Evolutionary conservation across 2,888 invertebrate species (phyloP).

Genomic region (Elegia similella): DNA sequence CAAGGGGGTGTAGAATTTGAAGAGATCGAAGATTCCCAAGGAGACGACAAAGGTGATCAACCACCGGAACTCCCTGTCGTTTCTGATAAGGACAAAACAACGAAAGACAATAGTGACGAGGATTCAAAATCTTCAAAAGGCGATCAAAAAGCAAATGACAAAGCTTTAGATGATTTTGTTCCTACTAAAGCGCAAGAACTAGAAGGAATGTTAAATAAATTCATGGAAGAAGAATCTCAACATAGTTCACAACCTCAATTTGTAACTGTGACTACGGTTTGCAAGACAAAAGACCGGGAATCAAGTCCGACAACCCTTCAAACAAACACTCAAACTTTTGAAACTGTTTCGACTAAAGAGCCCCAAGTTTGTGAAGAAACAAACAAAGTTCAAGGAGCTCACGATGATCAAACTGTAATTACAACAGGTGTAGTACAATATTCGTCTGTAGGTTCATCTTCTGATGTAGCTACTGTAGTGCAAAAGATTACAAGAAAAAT

Average conservation of each 20-base stretch:
- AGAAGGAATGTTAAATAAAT: slow-evolving; percentile 45
- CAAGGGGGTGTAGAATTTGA: slow-evolving; percentile 73
- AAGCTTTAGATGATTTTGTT: slow-evolving; percentile 26
- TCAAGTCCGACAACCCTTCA: slow-evolving; percentile 38
- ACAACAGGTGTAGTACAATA: slow-evolving; percentile 21
- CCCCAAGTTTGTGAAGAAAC: slow-evolving; percentile 7
- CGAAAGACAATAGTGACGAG: slow-evolving; percentile 24
- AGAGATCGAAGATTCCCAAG: slow-evolving; percentile 48
- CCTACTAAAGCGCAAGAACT: slow-evolving; percentile 35
- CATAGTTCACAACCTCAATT: slow-evolving; percentile 28
- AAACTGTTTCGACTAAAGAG: slow-evolving; percentile 36
- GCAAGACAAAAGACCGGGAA: slow-evolving; percentile 36
- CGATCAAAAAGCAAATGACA: slow-evolving; percentile 27
- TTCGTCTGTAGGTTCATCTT: slow-evolving; percentile 32
- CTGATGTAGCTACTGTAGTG: slow-evolving; percentile 83
- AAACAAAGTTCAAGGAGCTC: slow-evolving; percentile 14
- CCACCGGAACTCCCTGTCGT: slow-evolving; percentile 39
- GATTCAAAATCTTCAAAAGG: neutral
- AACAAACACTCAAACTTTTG: slow-evolving; percentile 39
- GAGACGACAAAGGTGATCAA: slow-evolving; percentile 35
- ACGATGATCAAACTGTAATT: slow-evolving; percentile 14
- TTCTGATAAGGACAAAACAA: slow-evolving; percentile 24
- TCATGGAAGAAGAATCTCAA: slow-evolving; percentile 50
- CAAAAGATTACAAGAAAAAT: slow-evolving; percentile 89
- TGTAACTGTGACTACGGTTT: slow-evolving; percentile 20